Conservation (phyloP, 2,797 vertebrate genomes). For the Smutsia gigantea region DNA sequence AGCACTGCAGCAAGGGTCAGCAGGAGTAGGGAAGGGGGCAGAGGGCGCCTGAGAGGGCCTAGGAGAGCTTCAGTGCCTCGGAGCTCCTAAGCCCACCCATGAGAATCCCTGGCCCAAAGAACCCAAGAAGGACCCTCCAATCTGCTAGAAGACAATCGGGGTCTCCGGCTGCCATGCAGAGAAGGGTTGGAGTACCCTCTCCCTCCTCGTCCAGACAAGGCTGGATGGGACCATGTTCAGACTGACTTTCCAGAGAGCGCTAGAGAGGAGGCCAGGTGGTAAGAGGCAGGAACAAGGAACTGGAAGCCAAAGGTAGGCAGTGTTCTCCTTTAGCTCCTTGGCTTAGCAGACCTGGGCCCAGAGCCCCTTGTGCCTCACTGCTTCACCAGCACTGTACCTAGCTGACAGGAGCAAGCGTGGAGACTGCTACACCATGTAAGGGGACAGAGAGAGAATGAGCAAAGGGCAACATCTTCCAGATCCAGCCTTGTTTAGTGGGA, state of each 20-base stretch:
- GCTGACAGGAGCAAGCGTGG: background rate
- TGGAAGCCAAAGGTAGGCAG: background rate
- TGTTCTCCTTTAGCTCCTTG: background rate
- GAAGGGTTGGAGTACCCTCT: background rate
- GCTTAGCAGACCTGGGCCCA: background rate
- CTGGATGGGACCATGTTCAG: background rate
- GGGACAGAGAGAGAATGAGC: background rate
- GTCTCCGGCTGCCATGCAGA: background rate
- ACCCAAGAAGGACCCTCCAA: background rate
- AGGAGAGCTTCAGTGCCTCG: background rate
- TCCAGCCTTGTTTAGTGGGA: background rate
- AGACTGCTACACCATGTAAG: background rate
- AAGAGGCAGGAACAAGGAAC: background rate
- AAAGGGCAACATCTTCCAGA: background rate
- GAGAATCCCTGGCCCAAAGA: background rate
- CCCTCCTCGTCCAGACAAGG: background rate
- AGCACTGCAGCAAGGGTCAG: background rate
- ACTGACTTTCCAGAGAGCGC: background rate
- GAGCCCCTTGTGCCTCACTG: background rate
- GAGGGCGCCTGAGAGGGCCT: background rate
- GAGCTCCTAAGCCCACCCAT: background rate
- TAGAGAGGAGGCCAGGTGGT: background rate
- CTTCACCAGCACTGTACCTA: background rate
- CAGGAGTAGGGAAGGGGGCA: background rate
- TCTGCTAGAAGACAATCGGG: background rate